Evolutionary conservation across 2,888 invertebrate genomes (phyloP).

Genomic region (Sipha maydis): DNA sequence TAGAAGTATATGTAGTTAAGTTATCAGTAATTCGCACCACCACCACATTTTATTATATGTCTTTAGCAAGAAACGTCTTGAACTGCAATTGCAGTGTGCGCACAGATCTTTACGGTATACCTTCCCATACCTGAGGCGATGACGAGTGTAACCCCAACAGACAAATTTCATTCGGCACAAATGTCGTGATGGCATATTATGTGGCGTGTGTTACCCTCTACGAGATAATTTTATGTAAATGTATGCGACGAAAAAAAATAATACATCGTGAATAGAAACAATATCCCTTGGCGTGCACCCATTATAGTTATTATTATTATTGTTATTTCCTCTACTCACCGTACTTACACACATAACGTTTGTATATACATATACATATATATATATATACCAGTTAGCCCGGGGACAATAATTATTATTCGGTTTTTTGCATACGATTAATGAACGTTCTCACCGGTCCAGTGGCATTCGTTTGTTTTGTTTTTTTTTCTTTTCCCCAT

Average conservation of each 20-base stretch:
- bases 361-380: too few species aligned
- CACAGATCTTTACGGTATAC: neutral
- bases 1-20: too few species aligned
- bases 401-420: conserved; percentile 62
- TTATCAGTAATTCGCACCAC: too few species aligned
- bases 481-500: conserved; percentile 39
- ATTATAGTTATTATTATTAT: conserved; percentile 58
- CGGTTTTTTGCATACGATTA: conserved; percentile 59
- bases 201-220: conserved; percentile 22
- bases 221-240: conserved; percentile 61
- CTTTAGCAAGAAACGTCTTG: too few species aligned
- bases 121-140: neutral
- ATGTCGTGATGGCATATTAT: neutral
- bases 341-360: too few species aligned
- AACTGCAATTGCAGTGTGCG: too few species aligned
- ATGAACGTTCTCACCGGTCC: conserved; percentile 62
- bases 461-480: conserved; percentile 53
- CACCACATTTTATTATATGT: too few species aligned
- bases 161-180: conserved; percentile 8
- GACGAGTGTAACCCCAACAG: conserved; percentile 11
- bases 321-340: conserved; percentile 19
- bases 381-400: conserved; percentile 40
- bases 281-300: conserved; percentile 52
- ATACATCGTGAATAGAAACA: conserved; percentile 50
- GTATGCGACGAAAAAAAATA: conserved; percentile 36